Evolutionary conservation across 2,113 vertebrate species (phyloP).

Genomic region (Enhydra lutris): DNA sequence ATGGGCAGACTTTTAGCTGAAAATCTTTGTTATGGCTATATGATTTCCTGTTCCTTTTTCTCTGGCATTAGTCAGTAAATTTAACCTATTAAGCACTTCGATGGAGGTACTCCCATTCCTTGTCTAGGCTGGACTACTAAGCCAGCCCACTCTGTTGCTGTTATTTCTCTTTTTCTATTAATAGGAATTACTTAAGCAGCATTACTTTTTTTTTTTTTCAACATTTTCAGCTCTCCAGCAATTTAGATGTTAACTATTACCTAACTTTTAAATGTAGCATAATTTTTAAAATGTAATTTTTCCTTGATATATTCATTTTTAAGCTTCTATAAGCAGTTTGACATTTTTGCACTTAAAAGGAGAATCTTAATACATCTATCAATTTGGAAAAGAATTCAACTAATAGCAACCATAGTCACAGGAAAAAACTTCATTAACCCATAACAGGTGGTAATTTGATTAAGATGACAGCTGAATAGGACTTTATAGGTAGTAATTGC

Average conservation of each 20-base stretch:
- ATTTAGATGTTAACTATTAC: conserved; percentile 10
- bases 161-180: conserved; percentile 40
- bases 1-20: neutral
- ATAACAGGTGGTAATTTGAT: neutral
- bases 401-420: neutral
- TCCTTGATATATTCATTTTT: neutral
- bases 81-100: neutral
- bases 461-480: neutral
- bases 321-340: neutral
- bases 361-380: conserved; percentile 30
- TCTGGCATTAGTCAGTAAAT: neutral
- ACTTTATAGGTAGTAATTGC: neutral
- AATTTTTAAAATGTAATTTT: conserved; percentile 13
- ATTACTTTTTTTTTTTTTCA: neutral
- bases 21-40: neutral
- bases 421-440: neutral
- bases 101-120: neutral
- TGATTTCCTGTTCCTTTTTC: neutral
- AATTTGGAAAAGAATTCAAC: neutral
- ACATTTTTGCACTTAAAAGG: conserved; percentile 32
- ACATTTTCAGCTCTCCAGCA: neutral
- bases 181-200: neutral
- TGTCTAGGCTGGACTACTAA: neutral
- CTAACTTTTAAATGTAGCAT: conserved; percentile 23
- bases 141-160: neutral